These are phyloP conservation scores for Lophura nycthemera DNA, from an alignment of 2,113 vertebrate genomes.

Conservation along the genomic window DNA sequence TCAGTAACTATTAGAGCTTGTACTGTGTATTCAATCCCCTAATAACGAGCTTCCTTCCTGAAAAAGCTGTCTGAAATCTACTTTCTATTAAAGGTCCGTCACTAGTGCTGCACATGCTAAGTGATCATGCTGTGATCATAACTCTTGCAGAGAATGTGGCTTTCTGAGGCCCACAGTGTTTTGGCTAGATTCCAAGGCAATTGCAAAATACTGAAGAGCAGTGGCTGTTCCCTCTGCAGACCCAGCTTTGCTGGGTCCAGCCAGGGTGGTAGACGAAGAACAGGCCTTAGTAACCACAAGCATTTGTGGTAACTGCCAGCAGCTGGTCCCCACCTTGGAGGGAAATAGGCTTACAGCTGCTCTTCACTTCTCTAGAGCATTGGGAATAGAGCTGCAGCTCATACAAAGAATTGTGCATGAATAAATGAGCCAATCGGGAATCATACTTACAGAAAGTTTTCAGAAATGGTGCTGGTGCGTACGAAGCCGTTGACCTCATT, in stretches of 20 bases:
- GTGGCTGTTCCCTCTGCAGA: not conserved
- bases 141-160: rapidly evolving
- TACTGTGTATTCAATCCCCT: not conserved
- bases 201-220: not conserved
- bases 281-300: not conserved
- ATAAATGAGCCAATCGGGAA: not conserved
- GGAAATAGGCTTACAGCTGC: rapidly evolving
- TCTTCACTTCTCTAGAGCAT: rapidly evolving
- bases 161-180: not conserved
- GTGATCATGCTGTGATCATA: not conserved
- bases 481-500: not conserved
- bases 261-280: not conserved
- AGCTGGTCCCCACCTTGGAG: rapidly evolving
- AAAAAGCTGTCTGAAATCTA: not conserved
- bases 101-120: not conserved
- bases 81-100: not conserved
- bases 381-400: not conserved
- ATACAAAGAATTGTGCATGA: not conserved
- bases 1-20: not conserved
- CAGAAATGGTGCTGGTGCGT: rapidly evolving
- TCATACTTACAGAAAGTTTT: not conserved
- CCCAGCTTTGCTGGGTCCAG: not conserved
- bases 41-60: not conserved
- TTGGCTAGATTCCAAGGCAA: not conserved
- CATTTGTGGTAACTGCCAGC: not conserved